These are phyloP conservation scores for Delphinapterus leucas DNA, from an alignment of 2,113 vertebrate species.

Conservation along the genomic window DNA sequence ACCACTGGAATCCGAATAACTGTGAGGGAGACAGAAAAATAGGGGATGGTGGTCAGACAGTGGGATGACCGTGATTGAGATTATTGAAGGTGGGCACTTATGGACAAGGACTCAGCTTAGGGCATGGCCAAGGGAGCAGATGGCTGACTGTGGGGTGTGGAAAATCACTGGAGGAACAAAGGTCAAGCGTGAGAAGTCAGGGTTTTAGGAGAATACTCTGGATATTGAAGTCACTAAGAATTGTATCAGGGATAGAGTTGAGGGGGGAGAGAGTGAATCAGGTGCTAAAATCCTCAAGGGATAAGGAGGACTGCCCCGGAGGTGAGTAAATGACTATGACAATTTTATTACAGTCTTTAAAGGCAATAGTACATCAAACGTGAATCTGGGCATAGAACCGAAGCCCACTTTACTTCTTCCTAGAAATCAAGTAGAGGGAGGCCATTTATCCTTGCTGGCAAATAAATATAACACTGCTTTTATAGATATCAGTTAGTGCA, in stretches of 20 bases:
- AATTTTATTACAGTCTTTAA: slow-evolving; percentile 24
- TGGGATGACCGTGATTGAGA: not conserved
- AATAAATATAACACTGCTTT: not conserved
- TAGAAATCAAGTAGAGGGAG: not conserved
- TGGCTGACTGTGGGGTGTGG: not conserved
- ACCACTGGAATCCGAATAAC: not conserved
- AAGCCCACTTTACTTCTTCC: slow-evolving; percentile 4
- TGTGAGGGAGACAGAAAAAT: not conserved
- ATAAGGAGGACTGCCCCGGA: not conserved
- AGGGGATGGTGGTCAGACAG: not conserved
- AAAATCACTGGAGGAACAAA: fast-evolving
- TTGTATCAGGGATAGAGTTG: not conserved
- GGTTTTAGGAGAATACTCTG: not conserved
- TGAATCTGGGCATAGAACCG: not conserved
- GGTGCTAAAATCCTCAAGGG: not conserved
- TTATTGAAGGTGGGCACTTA: not conserved
- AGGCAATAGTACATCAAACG: not conserved
- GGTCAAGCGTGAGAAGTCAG: not conserved
- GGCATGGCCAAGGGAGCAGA: too few species aligned
- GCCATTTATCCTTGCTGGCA: slow-evolving; percentile 9
- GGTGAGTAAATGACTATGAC: not conserved
- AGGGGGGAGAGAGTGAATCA: not conserved
- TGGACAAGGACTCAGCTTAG: not conserved
- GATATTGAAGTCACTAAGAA: not conserved
- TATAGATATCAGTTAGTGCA: not conserved